Base-by-base conservation (phyloP, 2,113 vertebrate species). In the Ciconia maguari region DNA sequence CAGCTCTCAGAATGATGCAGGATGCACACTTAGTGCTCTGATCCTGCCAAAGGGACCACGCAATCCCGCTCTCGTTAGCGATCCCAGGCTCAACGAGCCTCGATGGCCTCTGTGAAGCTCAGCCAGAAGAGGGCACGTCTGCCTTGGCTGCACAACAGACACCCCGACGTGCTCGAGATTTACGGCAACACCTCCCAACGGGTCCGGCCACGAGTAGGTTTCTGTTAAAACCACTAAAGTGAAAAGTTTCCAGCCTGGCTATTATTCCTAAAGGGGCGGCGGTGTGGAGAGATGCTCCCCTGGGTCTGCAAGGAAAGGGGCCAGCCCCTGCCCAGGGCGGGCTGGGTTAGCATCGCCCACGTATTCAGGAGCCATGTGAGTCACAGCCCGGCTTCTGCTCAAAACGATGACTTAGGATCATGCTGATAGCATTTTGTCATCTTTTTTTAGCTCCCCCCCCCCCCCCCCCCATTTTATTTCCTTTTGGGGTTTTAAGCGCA, bases 101-200 rank as follows among this genome's bases (percentile, higher is more conserved):
- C 0, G 0, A 2, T 3, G 36, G 72, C 34, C 52, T 32, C 86
- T 0, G 22, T 42, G 6, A 48, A 42, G 64, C 66, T 75, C n/a
- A 68, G 57, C 52, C 78, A 88, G 89, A 27, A 83, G 83, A 88
- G 66, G 66, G 83, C 89, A 88, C 4, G 12, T 24, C 71, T 72
- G 82, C 62, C 34, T 32, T 15, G 58, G 74, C 61, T 24, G 61
- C 7, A 1, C 20, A 30, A 11, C 6, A 2, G 17, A 9, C 17
- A 27, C 36, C 62, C 51, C 57, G 19, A 4, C 2, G 0, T 1
- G 32, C 36, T 58, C 3, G 0, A 19, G 60, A 13, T 21, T 14
- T 24, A 4, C 2, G 6, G 42, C 16, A 48, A 18, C 30, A 21
- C 32, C 44, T 78, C 13, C 0, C 1, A 32, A 55, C 18, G 12